Conservation (phyloP, 2,888 invertebrate species). For the Cephus nigrinus region DNA sequence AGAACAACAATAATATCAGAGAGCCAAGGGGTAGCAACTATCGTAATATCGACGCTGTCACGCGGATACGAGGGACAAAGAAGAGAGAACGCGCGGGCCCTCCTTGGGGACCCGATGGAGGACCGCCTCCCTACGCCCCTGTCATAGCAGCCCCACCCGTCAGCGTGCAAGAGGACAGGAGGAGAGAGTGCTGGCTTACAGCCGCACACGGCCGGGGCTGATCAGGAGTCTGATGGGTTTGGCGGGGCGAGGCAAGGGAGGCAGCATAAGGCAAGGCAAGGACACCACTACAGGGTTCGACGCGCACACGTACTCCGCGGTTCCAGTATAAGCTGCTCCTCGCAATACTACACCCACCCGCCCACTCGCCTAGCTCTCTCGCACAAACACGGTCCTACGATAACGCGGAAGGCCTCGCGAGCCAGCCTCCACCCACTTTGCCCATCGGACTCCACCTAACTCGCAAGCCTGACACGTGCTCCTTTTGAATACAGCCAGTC, state of each 20-base stretch:
- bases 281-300: slow-evolving; percentile 1
- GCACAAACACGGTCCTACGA: slow-evolving; percentile 9
- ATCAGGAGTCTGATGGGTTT: neutral
- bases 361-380: slow-evolving; percentile 7
- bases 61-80: slow-evolving; percentile 31
- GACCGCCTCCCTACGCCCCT: slow-evolving; percentile 61
- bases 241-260: slow-evolving; percentile 17
- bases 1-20: neutral
- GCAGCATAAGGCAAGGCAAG: slow-evolving; percentile 10
- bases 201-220: neutral
- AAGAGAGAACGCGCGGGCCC: slow-evolving; percentile 33
- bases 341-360: slow-evolving; percentile 1
- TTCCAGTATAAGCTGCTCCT: neutral
- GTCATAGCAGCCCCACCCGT: slow-evolving; percentile 61
- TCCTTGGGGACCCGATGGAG: slow-evolving; percentile 51
- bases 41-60: neutral
- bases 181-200: slow-evolving; percentile 24
- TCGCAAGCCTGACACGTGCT: slow-evolving; percentile 54
- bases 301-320: slow-evolving; percentile 34
- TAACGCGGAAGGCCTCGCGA: slow-evolving; percentile 45
- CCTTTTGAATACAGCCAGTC: slow-evolving; percentile 12
- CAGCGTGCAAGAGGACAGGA: slow-evolving; percentile 71
- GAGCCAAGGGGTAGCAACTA: neutral
- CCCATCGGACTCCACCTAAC: slow-evolving; percentile 63
- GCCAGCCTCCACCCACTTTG: slow-evolving; percentile 64